These are phyloP conservation scores for Gymnoscopelus microlampas DNA, from an alignment of 2,797 vertebrate genomes.

Conservation along the genomic window DNA sequence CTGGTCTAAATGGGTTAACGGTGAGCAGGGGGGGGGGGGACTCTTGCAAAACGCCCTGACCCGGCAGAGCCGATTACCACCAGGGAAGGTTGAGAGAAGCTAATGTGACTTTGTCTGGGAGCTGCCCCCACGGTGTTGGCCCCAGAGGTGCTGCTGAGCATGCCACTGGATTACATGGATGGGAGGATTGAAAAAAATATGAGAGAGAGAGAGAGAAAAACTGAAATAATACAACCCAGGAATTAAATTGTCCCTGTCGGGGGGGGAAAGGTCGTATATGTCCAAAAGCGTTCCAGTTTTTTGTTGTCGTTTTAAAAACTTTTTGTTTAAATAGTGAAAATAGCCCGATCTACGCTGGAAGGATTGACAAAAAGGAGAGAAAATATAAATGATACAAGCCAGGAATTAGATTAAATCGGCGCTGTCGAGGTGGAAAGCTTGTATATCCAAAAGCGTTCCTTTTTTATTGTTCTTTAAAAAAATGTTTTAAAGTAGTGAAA, in stretches of 20 bases:
- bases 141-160: constrained; percentile 45
- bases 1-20: no score
- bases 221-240: background rate
- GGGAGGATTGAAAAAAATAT: constrained; percentile 39
- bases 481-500: no score
- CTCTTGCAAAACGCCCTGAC: constrained; percentile 42
- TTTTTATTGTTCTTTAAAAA: no score
- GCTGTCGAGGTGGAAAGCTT: background rate
- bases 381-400: constrained; percentile 14
- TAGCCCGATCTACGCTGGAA: no score
- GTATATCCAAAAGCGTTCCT: no score
- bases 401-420: background rate
- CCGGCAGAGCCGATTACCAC: constrained; percentile 64
- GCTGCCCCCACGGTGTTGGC: constrained; percentile 20
- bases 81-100: constrained; percentile 64
- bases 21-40: constrained; percentile 29
- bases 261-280: no score
- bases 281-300: no score
- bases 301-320: no score
- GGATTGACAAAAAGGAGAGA: constrained; percentile 41
- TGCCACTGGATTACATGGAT: constrained; percentile 58
- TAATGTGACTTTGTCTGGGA: constrained; percentile 74
- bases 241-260: no score
- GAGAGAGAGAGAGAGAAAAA: constrained; percentile 1
- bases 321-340: no score